These are phyloP conservation scores for Adelphocoris suturalis DNA, from an alignment of 2,888 invertebrate genomes.

Conservation along the genomic window DNA sequence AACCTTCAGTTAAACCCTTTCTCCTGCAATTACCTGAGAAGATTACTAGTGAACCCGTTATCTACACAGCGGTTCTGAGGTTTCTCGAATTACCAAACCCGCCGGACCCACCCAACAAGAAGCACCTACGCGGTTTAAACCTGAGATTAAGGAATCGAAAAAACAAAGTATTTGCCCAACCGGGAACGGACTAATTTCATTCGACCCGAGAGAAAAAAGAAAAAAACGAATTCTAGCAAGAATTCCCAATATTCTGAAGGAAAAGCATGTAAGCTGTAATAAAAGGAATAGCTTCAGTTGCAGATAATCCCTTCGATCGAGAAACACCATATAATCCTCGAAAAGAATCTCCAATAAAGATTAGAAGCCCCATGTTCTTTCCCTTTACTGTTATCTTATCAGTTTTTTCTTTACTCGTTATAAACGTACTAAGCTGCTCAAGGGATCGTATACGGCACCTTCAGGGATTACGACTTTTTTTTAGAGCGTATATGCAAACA, in stretches of 20 bases:
- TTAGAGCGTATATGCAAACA: slow-evolving; percentile 37
- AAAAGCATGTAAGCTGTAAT: slow-evolving; percentile 5
- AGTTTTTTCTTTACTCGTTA: not conserved
- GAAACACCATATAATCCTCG: slow-evolving; percentile 23
- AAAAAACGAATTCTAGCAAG: not conserved
- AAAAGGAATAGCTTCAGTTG: slow-evolving; percentile 2
- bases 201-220: not conserved
- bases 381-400: not conserved
- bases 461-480: slow-evolving; percentile 10
- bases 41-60: not conserved
- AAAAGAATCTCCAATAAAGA: slow-evolving; percentile 28
- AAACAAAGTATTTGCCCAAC: not conserved
- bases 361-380: slow-evolving; percentile 5
- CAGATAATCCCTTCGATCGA: slow-evolving; percentile 47
- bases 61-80: not conserved
- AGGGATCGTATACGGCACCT: slow-evolving; percentile 49
- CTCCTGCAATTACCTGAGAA: not conserved
- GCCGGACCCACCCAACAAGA: not conserved
- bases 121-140: not conserved
- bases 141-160: slow-evolving; percentile 18
- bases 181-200: not conserved
- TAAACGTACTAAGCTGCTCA: slow-evolving; percentile 37
- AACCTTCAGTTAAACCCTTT: not conserved
- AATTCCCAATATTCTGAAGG: not conserved
- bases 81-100: not conserved